These are phyloP conservation scores for Urophycis tenuis DNA, from an alignment of 2,797 vertebrate genomes.

Conservation along the genomic window DNA sequence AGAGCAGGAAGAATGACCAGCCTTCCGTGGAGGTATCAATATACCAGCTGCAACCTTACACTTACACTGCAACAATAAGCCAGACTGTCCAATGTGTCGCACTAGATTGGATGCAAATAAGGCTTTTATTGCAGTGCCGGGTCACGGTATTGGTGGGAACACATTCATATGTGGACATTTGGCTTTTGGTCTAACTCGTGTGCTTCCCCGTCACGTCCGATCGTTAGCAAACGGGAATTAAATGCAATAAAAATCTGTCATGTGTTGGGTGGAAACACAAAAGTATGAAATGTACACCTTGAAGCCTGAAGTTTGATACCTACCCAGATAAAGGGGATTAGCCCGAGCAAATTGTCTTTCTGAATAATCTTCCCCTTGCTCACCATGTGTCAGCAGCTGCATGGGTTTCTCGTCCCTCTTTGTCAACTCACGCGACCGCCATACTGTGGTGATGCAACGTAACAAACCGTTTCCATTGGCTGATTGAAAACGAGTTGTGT, in stretches of 20 bases:
- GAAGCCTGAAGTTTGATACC: neutral
- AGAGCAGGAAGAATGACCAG: slow-evolving; percentile 53
- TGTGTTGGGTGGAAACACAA: neutral
- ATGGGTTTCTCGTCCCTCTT: neutral
- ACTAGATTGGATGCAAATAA: slow-evolving; percentile 19
- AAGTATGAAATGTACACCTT: slow-evolving; percentile 2
- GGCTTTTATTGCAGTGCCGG: slow-evolving; percentile 30
- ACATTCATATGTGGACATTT: neutral
- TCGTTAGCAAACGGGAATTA: neutral
- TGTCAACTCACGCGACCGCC: neutral
- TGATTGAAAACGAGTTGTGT: neutral
- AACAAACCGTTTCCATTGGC: too few relatives aligned
- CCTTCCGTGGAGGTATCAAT: slow-evolving; percentile 54
- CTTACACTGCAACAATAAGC: neutral
- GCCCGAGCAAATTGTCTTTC: neutral
- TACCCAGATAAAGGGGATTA: neutral
- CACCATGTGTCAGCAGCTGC: slow-evolving; percentile 5
- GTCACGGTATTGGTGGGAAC: neutral
- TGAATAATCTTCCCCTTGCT: neutral
- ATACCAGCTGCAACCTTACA: slow-evolving; percentile 53
- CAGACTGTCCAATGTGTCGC: slow-evolving; percentile 5
- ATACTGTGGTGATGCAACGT: neutral
- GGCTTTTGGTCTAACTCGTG: neutral
- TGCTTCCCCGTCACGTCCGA: neutral
- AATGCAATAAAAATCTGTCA: neutral